Evolutionary conservation across 2,888 invertebrate genomes (phyloP).

Genomic region (Platycheirus albimanus): DNA sequence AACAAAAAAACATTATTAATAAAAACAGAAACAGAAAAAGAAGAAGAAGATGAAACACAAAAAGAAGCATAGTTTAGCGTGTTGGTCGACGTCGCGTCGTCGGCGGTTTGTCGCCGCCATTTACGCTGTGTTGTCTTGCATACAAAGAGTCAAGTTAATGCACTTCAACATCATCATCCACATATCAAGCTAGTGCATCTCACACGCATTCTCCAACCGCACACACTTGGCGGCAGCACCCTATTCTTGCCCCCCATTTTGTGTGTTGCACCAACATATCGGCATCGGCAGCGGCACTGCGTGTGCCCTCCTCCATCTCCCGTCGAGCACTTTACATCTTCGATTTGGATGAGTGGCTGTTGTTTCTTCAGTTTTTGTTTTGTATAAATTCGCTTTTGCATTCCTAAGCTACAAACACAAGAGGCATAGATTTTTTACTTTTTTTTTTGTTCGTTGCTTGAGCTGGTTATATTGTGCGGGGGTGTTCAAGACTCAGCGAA

Average conservation of each 20-base stretch:
- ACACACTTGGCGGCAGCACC: slow-evolving; percentile 12
- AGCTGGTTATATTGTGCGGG: slow-evolving; percentile 49
- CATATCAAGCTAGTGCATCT: slow-evolving; percentile 52
- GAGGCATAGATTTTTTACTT: slow-evolving; percentile 47
- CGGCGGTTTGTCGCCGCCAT: slow-evolving; percentile 48
- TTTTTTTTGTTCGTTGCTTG: neutral
- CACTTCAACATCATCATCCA: slow-evolving; percentile 60
- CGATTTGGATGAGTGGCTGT: slow-evolving; percentile 66
- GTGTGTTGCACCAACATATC: slow-evolving; percentile 1
- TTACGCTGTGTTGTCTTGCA: slow-evolving; percentile 61
- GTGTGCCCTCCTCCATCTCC: slow-evolving; percentile 11
- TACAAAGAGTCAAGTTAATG: slow-evolving; percentile 69
- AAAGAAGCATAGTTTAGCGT: slow-evolving; percentile 20
- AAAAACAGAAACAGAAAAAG: slow-evolving; percentile 41
- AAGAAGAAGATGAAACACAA: slow-evolving; percentile 4
- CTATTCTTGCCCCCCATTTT: slow-evolving; percentile 3
- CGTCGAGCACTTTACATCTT: slow-evolving; percentile 58
- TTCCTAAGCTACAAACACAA: slow-evolving; percentile 45
- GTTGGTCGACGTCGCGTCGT: slow-evolving; percentile 22
- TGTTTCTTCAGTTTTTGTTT: slow-evolving; percentile 40
- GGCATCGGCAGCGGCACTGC: slow-evolving; percentile 1
- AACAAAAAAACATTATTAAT: slow-evolving; percentile 36
- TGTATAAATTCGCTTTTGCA: slow-evolving; percentile 54
- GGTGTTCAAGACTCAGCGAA: slow-evolving; percentile 51
- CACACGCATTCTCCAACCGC: slow-evolving; percentile 55